Base-by-base conservation (phyloP, 2,797 vertebrate genomes). In the Eleutherodactylus coqui region DNA sequence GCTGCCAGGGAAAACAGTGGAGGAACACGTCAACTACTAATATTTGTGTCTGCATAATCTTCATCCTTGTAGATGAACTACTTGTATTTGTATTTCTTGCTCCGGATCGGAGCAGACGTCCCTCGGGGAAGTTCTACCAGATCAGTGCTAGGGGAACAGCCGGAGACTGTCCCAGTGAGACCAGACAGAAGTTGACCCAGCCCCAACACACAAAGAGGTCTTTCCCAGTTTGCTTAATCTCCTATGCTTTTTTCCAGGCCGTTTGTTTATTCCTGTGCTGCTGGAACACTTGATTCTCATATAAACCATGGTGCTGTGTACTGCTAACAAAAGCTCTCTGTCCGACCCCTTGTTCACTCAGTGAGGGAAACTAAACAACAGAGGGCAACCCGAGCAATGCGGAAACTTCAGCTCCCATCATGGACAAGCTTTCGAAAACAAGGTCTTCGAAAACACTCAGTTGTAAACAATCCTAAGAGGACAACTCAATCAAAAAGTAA, bases 151-250 rank as follows among this genome's bases (percentile, higher is more conserved):
- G 29, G 47, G 38, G 77, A 84, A 79, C 82, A 79, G 76, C 53
- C 69, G 76, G 38, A 41, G 49, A 67, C 76, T 83, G 51, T 87
- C 81, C 81, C 75, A 38, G 47, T 34, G 72, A 69, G 72, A 82
- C 72, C 73, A 83, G 73, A 86, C 73, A 77, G 82, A 75, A 32
- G 73, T 64, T 84, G 86, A 80, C 86, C 86, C 82, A 80, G 69
- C n/a, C 75, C 55, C 47, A 34, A 47, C 17, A 75, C 75, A 87
- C 86, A 87, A 84, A 79, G 82, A 79, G 86, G 53, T 84, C 75
- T 87, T 87, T 87, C 86, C 86, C 53, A 55, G 82, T 87, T 87
- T 87, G 86, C 53, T 79, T 87, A 79, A 79, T 84, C 76, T 79
- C 82, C 51, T 64, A 17, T 49, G 86, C 64, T 79, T 60, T 83